Evolutionary conservation across 2,888 invertebrate species (phyloP), one percentile per base, ranked within the genome.

Genomic region (Tetanocera ferruginea): DNA sequence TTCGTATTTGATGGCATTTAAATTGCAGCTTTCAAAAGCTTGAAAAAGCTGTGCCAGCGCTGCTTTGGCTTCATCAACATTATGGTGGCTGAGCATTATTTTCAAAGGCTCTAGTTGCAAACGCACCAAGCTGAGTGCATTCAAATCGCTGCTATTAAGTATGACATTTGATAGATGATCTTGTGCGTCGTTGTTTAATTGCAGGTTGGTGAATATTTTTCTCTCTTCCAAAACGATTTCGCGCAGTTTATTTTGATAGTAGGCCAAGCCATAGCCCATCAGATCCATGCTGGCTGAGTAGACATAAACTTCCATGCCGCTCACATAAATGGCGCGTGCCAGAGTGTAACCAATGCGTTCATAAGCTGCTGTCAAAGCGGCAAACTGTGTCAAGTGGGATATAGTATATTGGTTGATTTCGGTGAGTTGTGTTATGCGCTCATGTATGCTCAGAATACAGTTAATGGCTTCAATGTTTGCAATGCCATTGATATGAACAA

Each of bases 401-500:
- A 90, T 84, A 71, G 85, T 87, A 74, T 87, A 88, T 14, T 81
- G 81, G 78, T 87, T 87, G n/a, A 88, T 87, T 43, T 90, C 90
- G 0, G 88, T 86, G 11, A 90, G 85, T 1, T 84, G 81, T 1
- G 83, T 82, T 3, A 89, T 84, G 9, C 79, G 64, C 0, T 82
- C 80, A 84, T 93, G 92, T 51, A 93, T 90, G 25, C 86, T 83
- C 28, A 93, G 82, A 19, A 93, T 85, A 0, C 89, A 85, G 55
- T 91, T 86, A 43, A 91, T 91, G 8, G 91, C 88, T 31, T 83
- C 83, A 17, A 86, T 83, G 31, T 88, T 86, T 0, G 81, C 83
- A n/a, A 92, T 84, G 8, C 93, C 93, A 78, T 90, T 89, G 55
- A 89, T 86, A 80, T 90, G 87, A 0, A 93, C 88, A 80, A 93